A percentile compares a stretch with the other conserved stretches of the same genome.
phyloP scores from a whole-genome alignment of 2,797 vertebrate genomes.

The Tolypeutes matacus region DNA sequence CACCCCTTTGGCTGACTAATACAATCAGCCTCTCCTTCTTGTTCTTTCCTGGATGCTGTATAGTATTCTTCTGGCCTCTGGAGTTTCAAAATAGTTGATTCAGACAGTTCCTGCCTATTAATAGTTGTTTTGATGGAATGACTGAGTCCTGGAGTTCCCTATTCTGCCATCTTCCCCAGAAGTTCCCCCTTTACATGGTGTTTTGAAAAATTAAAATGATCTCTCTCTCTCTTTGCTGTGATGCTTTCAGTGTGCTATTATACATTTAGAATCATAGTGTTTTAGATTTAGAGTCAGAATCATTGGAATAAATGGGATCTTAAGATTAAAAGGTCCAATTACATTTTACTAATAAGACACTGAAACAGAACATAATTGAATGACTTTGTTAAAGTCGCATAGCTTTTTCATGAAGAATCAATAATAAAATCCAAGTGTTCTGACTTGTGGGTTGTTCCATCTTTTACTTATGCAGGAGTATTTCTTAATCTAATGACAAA shows the following conservation, averaged over 20 bases:
- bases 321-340: not conserved
- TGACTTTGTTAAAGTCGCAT: not conserved
- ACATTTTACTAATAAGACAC: not conserved
- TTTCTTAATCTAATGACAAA: conserved; percentile 30
- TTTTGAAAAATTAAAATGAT: not conserved
- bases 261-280: not conserved
- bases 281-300: conserved; percentile 45
- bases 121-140: too few relatives aligned
- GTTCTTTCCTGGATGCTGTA: too few relatives aligned
- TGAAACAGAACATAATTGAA: not conserved
- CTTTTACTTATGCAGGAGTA: not conserved
- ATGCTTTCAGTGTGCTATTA: not conserved
- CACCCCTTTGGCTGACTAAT: too few relatives aligned
- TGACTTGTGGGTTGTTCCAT: not conserved
- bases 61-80: too few relatives aligned
- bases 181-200: too few relatives aligned
- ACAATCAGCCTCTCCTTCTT: too few relatives aligned
- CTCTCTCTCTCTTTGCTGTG: not conserved
- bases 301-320: not conserved
- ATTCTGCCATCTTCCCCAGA: too few relatives aligned
- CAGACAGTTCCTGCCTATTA: too few relatives aligned
- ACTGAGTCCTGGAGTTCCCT: too few relatives aligned
- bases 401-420: conserved; percentile 1
- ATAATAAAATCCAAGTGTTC: not conserved
- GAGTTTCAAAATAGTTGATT: too few relatives aligned